These are phyloP conservation scores for Drosophila pectinifera DNA, from an alignment of 1,140 invertebrate genomes.

Conservation along the genomic window DNA sequence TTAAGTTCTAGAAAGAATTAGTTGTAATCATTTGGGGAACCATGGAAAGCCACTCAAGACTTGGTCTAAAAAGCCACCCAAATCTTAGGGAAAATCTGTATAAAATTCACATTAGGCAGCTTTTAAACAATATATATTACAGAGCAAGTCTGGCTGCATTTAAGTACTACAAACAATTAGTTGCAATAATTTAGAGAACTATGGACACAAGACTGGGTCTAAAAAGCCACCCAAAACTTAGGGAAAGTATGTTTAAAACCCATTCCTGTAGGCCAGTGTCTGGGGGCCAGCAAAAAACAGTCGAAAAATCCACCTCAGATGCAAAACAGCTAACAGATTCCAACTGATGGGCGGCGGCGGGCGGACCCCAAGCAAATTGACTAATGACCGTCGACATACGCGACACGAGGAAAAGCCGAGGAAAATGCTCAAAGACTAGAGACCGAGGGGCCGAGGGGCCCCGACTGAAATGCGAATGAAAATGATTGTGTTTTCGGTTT, in stretches of 20 bases:
- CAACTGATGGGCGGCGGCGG: constrained; percentile 38
- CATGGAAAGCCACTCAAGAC: too few species aligned
- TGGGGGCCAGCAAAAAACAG: not conserved
- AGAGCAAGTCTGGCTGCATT: too few species aligned
- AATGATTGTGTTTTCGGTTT: constrained; percentile 54
- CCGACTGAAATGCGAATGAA: constrained; percentile 17
- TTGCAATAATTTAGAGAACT: too few species aligned
- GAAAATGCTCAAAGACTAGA: constrained; percentile 10
- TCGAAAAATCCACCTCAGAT: not conserved
- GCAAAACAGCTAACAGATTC: constrained; percentile 21
- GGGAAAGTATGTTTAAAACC: not conserved
- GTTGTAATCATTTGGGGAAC: too few species aligned
- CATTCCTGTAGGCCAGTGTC: not conserved
- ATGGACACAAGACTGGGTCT: too few species aligned
- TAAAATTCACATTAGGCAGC: too few species aligned
- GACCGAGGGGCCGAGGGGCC: too few species aligned
- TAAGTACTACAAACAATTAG: not conserved
- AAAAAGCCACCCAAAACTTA: not conserved
- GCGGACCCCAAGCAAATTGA: constrained; percentile 51
- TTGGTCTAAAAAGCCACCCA: too few species aligned
- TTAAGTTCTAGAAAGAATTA: too few species aligned
- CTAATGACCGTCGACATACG: constrained; percentile 72
- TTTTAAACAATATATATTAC: too few species aligned
- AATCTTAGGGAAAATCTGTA: too few species aligned
- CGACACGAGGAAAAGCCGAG: constrained; percentile 50